phyloP scores from a whole-genome alignment of 2,888 invertebrate genomes.

The Gymnoscelis rufifasciata region DNA sequence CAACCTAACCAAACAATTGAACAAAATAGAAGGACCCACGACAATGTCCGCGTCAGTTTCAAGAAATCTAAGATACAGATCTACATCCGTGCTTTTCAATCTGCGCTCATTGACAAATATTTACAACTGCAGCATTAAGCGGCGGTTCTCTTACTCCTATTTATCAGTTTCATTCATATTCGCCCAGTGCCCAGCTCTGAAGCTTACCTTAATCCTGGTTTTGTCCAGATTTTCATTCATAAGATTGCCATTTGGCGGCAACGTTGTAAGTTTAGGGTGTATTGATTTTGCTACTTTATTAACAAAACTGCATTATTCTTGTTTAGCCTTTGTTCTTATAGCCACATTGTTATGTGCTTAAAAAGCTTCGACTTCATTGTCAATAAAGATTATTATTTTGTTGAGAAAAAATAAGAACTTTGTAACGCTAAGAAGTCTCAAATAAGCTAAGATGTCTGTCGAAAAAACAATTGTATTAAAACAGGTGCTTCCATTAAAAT shows the following conservation, averaged over 20 bases:
- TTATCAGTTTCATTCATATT: slow-evolving; percentile 43
- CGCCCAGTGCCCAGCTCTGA: slow-evolving; percentile 35
- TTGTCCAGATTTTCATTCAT: slow-evolving; percentile 46
- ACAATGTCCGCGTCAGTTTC: slow-evolving; percentile 4
- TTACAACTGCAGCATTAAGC: slow-evolving; percentile 57
- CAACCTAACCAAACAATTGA: too few species aligned
- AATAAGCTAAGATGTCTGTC: too few species aligned
- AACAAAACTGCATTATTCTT: slow-evolving; percentile 1
- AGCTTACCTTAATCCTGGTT: slow-evolving; percentile 38
- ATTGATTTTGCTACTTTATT: slow-evolving; percentile 11
- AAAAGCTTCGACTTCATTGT: too few species aligned
- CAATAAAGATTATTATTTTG: too few species aligned
- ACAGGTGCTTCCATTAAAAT: too few species aligned
- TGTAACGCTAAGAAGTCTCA: too few species aligned
- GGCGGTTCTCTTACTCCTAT: slow-evolving; percentile 31
- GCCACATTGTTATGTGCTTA: background rate
- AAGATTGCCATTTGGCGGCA: slow-evolving; percentile 29
- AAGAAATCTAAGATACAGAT: slow-evolving; percentile 13
- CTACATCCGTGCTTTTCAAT: slow-evolving; percentile 30
- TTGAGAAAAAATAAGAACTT: too few species aligned
- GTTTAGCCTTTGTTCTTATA: background rate
- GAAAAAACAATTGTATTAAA: too few species aligned
- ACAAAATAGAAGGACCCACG: background rate
- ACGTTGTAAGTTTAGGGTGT: slow-evolving; percentile 11
- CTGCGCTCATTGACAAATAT: slow-evolving; percentile 60